These are phyloP conservation scores for Calephelis virginiensis DNA, from an alignment of 1,140 invertebrate genomes.

Conservation along the genomic window DNA sequence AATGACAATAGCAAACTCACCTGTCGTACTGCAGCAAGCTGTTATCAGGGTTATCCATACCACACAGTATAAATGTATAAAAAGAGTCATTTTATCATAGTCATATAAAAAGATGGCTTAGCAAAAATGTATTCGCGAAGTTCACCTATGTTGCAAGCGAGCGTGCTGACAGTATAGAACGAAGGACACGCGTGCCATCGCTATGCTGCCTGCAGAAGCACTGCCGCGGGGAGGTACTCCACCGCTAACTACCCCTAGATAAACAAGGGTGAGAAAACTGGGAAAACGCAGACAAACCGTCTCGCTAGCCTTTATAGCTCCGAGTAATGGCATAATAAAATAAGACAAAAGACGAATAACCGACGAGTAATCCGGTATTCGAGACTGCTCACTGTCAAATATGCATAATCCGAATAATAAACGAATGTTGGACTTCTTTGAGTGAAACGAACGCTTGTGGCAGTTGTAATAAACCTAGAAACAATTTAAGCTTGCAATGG, in stretches of 20 bases:
- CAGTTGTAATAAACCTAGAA: background rate
- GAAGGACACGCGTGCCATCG: slow-evolving; percentile 61
- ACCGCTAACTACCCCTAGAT: slow-evolving; percentile 66
- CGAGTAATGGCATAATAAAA: slow-evolving; percentile 66
- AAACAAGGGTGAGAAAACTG: slow-evolving; percentile 73
- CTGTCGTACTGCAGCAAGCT: slow-evolving; percentile 64
- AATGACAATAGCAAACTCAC: slow-evolving; percentile 62
- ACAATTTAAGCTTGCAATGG: background rate
- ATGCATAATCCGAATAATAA: slow-evolving; percentile 48
- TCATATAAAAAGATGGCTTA: slow-evolving; percentile 43
- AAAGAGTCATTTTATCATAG: slow-evolving; percentile 67
- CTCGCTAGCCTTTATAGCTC: slow-evolving; percentile 65
- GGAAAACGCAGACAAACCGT: slow-evolving; percentile 74
- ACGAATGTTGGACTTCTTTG: slow-evolving; percentile 31
- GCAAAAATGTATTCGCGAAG: slow-evolving; percentile 32
- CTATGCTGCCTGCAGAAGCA: slow-evolving; percentile 56
- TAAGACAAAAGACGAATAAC: slow-evolving; percentile 69
- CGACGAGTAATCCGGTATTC: slow-evolving; percentile 44
- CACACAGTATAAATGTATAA: slow-evolving; percentile 74
- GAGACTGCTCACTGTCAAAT: slow-evolving; percentile 50
- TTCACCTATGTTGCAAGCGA: slow-evolving; percentile 55
- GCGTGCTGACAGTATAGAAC: slow-evolving; percentile 38
- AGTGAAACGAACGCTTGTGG: background rate
- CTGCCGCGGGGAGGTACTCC: slow-evolving; percentile 66
- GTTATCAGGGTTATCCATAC: slow-evolving; percentile 65